These are phyloP conservation scores for Arnoldichthys spilopterus DNA, from an alignment of 2,797 vertebrate species.

Conservation along the genomic window DNA sequence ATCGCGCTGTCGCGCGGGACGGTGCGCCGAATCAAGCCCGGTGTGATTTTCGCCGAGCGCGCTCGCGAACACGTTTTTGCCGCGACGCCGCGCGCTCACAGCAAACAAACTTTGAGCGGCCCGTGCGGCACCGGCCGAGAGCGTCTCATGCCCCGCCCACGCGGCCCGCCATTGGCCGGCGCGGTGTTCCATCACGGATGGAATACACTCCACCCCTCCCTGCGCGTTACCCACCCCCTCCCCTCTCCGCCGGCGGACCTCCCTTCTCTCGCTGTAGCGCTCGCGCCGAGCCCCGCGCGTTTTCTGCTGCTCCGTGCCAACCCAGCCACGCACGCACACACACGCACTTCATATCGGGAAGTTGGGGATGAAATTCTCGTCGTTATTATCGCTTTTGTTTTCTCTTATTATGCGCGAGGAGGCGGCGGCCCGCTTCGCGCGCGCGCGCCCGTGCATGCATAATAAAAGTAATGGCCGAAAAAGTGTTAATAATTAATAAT, in stretches of 20 bases:
- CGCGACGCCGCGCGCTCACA: constrained; percentile 81
- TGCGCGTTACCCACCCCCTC: constrained; percentile 46
- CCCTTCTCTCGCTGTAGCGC: constrained; percentile 52
- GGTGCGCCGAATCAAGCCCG: too few species aligned
- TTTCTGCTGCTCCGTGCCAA: constrained; percentile 27
- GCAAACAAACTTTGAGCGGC: constrained; percentile 89
- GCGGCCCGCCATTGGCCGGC: constrained; percentile 75
- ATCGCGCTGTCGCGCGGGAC: not conserved
- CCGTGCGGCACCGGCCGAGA: constrained; percentile 79
- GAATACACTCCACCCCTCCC: constrained; percentile 7
- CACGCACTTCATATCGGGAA: not conserved
- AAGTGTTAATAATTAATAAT: too few species aligned
- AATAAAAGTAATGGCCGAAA: too few species aligned
- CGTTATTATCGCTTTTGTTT: too few species aligned
- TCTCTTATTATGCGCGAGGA: too few species aligned
- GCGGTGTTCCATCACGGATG: constrained; percentile 75
- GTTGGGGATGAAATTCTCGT: too few species aligned
- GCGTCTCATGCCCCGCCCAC: constrained; percentile 75
- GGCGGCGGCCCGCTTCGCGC: too few species aligned
- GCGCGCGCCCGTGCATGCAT: too few species aligned
- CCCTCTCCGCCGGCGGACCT: not conserved
- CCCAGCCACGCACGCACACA: too few species aligned
- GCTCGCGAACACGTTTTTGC: constrained; percentile 79
- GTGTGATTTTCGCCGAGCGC: too few species aligned
- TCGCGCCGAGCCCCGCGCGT: constrained; percentile 11